Conservation (phyloP, 2,888 invertebrate species). For the Apamea sordens region DNA sequence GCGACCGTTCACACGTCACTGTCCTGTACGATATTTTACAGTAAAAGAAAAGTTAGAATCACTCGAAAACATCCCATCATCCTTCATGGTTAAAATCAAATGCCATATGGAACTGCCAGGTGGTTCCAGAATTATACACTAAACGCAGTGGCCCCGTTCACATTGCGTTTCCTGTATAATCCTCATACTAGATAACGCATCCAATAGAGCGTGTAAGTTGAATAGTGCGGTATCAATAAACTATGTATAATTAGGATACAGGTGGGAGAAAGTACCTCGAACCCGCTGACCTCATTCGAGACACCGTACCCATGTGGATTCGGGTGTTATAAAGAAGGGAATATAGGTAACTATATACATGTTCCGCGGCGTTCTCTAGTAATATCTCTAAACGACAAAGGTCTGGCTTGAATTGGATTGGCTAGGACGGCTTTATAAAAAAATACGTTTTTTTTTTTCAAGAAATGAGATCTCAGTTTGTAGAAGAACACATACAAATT, state of each 20-base stretch:
- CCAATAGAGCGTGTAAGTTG: slow-evolving; percentile 35
- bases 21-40: neutral
- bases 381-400: slow-evolving; percentile 34
- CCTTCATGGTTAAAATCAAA: neutral
- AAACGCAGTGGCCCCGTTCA: neutral
- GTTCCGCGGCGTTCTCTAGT: slow-evolving; percentile 24
- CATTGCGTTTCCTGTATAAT: neutral
- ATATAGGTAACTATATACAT: slow-evolving; percentile 48
- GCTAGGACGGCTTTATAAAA: neutral
- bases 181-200: slow-evolving; percentile 9
- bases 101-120: neutral
- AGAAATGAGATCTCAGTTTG: neutral
- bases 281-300: slow-evolving; percentile 65
- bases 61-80: neutral
- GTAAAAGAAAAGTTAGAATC: neutral
- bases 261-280: slow-evolving; percentile 46
- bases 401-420: slow-evolving; percentile 30
- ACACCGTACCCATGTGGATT: slow-evolving; percentile 54
- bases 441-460: neutral
- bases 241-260: slow-evolving; percentile 61
- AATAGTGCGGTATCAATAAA: slow-evolving; percentile 53
- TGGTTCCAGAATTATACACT: neutral
- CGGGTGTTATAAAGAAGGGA: slow-evolving; percentile 56
- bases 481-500: neutral
- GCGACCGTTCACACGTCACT: neutral